Evolutionary conservation across 2,888 invertebrate species (phyloP).

Genomic region (Diplazon laetatorius): DNA sequence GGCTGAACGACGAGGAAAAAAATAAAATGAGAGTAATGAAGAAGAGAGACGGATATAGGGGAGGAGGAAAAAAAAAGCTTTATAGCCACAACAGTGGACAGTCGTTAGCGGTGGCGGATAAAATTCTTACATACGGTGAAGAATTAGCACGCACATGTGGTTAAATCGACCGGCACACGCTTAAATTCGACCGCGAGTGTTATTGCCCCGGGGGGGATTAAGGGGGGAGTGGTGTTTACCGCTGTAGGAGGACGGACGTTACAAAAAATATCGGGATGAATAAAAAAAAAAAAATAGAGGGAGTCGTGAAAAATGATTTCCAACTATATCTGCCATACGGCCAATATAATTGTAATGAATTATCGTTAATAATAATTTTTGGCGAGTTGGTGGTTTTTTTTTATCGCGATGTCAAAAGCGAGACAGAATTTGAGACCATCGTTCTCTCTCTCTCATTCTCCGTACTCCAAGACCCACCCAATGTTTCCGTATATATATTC

Average conservation of each 20-base stretch:
- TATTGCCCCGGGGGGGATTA: background rate
- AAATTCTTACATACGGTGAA: background rate
- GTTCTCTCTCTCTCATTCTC: too few relatives aligned
- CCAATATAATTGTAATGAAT: too few relatives aligned
- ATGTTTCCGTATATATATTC: too few relatives aligned
- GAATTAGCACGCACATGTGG: background rate
- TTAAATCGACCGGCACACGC: conserved; percentile 2
- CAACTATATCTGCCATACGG: too few relatives aligned
- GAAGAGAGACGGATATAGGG: too few relatives aligned
- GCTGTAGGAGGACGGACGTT: background rate
- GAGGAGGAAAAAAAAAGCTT: too few relatives aligned
- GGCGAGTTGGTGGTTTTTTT: too few relatives aligned
- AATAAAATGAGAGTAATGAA: too few relatives aligned
- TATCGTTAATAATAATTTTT: too few relatives aligned
- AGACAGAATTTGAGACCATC: too few relatives aligned
- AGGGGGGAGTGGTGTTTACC: background rate
- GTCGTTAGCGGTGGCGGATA: conserved; percentile 33
- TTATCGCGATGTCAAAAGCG: too few relatives aligned
- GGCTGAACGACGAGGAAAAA: background rate
- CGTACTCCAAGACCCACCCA: too few relatives aligned
- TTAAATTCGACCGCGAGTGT: background rate
- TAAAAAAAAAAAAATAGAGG: background rate
- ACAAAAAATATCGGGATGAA: background rate
- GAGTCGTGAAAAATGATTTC: background rate
- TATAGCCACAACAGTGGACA: background rate